phyloP scores from a whole-genome alignment of 2,797 vertebrate species.

The Sternotherus odoratus region DNA sequence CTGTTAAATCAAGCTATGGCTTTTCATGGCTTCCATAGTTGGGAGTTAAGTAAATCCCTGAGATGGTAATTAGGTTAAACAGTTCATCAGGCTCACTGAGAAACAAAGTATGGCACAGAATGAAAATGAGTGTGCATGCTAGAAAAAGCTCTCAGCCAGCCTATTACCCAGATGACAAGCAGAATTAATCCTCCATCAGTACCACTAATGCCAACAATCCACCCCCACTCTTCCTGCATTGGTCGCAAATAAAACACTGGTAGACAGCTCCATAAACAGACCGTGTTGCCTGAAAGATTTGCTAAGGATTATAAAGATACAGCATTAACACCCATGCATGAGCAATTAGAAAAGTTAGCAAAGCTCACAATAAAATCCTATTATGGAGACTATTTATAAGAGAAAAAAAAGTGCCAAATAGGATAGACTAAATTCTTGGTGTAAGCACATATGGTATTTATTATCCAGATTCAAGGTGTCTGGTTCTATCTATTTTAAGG shows the following conservation, averaged over 20 bases:
- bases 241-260: neutral
- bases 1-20: constrained; percentile 18
- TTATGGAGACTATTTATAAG: neutral
- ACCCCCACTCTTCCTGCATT: neutral
- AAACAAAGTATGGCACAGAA: constrained; percentile 32
- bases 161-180: neutral
- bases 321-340: neutral
- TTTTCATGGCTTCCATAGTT: constrained; percentile 21
- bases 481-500: constrained; percentile 62
- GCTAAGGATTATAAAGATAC: neutral
- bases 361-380: neutral
- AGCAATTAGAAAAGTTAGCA: neutral
- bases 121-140: constrained; percentile 6
- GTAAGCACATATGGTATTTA: constrained; percentile 57
- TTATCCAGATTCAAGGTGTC: constrained; percentile 47
- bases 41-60: constrained; percentile 6
- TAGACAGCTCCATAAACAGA: neutral
- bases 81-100: constrained; percentile 17
- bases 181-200: constrained; percentile 20
- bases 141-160: neutral
- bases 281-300: neutral
- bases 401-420: neutral
- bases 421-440: neutral
- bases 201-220: neutral
- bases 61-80: constrained; percentile 56